Base-by-base conservation (phyloP, 2,113 vertebrate species). In the Toxostoma redivivum region DNA sequence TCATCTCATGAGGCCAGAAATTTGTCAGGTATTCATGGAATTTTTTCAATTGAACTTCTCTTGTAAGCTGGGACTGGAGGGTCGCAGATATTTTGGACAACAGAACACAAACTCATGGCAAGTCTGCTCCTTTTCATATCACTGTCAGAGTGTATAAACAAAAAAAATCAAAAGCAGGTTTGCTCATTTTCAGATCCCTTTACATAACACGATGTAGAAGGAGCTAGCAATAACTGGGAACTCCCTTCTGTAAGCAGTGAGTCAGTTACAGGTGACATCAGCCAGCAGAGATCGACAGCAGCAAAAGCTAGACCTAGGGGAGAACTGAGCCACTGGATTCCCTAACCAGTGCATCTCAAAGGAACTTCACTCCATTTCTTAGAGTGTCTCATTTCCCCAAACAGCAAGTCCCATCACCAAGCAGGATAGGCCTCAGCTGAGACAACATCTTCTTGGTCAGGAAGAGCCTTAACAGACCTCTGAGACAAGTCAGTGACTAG, bases 191-290 rank as follows among this genome's bases (percentile, higher is more conserved):
- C 7, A 44, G 37, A 69, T 37, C 37, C 0, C 25, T 53, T 89
- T 72, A 24, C 9, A 20, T 7, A 87, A 65, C 4, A 15, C 0
- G 0, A 56, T 38, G 11, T 35, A 61, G 57, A 83, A 74, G 12
- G 10, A 53, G 23, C 2, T 44, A 51, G 37, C 4, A 81, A 33
- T 35, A 93, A 69, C 20, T 54, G 18, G 9, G 20, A 82, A 56
- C 50, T 71, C 25, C 17, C 31, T 60, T 84, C 24, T 62, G 11
- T 42, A 62, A 70, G 13, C 23, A 66, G 30, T 22, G 15, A 74
- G 14, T 38, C 27, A 35, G 3, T 44, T 48, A 71, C 37, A 70
- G n/a, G 27, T 51, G 22, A 42, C 45, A 83, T 60, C 31, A 66
- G 12, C 19, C 31, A 79, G n/a, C 22, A 71, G 10, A 24, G 6